Base-by-base conservation (phyloP, 2,888 invertebrate genomes). In the Bellardia bayeri region DNA sequence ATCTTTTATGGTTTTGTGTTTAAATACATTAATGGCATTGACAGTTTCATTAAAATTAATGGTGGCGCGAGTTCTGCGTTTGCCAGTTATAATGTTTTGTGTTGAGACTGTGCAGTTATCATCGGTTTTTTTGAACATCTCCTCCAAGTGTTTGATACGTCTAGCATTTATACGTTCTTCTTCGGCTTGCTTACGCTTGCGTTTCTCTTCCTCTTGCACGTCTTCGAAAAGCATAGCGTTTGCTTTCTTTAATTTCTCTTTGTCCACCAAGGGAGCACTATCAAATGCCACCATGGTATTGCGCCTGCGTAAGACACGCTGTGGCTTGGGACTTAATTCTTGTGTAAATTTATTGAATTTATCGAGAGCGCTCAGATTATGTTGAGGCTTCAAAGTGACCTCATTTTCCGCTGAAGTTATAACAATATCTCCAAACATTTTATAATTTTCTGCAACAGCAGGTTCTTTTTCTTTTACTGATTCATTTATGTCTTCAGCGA, bases 1-100 rank as follows among this genome's bases (percentile, higher is more conserved):
- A 30, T 84, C 87, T 54, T 85, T 89, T 9, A 64, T 71, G 2
- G 76, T 84, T 33, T 63, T 79, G 61, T 85, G 49, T 4, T 90
- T 89, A 6, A 91, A 91, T 1, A 88, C 75, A 8, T 86, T 90
- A 0, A 88, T 78, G 2, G 89, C 89, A 0, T 90, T 86, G 14
- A 89, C 75, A 0, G 90, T 90, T 82, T 93, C 93, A 75, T 92
- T 93, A 4, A 93, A 89, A 6, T 91, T 91, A 0, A 90, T 84
- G 0, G 89, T 89, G 0, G 90, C 83, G 0, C 92, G 91, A 0
- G 92, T 91, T 0, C 91, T 89, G 0, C 93, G 89, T 72, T 93
- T 93, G 2, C 93, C 93, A 0, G 86, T 85, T 8, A 93, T 90
- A 8, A 93, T 93, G 78, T 93, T 93, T 49, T 93, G 92, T 0